Base-by-base conservation (phyloP, 2,888 invertebrate species). In the Heteromurus nitidus region DNA sequence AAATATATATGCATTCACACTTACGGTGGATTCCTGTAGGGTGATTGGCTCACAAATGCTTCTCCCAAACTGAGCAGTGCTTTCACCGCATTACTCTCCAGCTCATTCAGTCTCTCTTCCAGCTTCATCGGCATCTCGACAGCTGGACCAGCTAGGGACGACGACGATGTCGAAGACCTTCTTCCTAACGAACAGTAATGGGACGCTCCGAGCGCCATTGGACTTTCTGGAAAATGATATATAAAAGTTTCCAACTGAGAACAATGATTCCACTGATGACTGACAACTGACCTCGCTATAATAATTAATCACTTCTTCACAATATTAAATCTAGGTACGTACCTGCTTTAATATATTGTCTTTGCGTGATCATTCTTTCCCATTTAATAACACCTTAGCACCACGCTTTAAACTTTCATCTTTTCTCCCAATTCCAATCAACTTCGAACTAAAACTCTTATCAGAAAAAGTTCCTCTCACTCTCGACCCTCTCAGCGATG, bases 71-170 rank as follows among this genome's bases (percentile, higher is more conserved):
- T 80, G 7, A 80, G 74, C 22, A 80, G 31, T 11, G 80, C 80
- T 69, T 67, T 80, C 68, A 80, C 80, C 13, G 80, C 80, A 62
- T 80, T 80, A 44, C 74, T 80, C 73, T 80, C 80, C 69, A 80
- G 69, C 80, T 80, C 80, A 36, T 80, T 80, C 44, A 80, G 69
- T 47, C 80, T 42, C 26, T 80, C 80, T 18, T 80, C 80, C 44
- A 55, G 24, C 30, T 80, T 80, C 68, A 74, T 74, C 18, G 74
- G 80, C 80, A 80, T 80, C 53, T 80, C 80, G 16, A 62, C 42
- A 50, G 50, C 68, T 26, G 62, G 18, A 5, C 36, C 62, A 28
- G 50, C 44, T 47, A 58, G 47, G 2, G 68, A 58, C 22, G 80
- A 47, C 26, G 80, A 55, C 13, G 80, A 67, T 13, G 73, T 22